phyloP scores from a whole-genome alignment of 2,113 vertebrate genomes.

The Cricetomys ansorgei region DNA sequence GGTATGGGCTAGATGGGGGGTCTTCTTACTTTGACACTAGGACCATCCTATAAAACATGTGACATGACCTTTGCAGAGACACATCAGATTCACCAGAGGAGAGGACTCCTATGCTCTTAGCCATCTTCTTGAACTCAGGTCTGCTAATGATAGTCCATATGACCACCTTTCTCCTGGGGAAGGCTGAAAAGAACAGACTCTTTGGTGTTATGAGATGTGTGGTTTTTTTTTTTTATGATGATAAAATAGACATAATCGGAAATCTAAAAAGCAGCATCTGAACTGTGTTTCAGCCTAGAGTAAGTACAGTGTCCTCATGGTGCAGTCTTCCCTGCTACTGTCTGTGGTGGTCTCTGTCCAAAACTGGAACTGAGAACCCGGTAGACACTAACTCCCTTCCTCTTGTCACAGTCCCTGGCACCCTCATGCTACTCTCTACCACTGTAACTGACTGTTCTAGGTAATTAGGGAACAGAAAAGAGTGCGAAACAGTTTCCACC shows the following conservation, averaged over 20 bases:
- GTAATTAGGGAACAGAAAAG: neutral
- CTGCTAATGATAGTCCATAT: too few relatives aligned
- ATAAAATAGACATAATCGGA: neutral
- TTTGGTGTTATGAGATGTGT: too few relatives aligned
- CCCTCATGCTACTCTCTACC: neutral
- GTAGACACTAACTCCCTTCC: rapidly evolving
- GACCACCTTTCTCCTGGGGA: too few relatives aligned
- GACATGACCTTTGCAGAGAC: neutral
- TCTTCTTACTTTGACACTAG: neutral
- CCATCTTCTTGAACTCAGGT: neutral
- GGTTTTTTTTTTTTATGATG: neutral
- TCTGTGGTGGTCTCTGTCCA: neutral
- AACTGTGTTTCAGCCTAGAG: neutral
- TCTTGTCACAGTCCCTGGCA: neutral
- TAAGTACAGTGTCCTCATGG: neutral
- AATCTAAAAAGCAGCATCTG: neutral
- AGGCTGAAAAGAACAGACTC: neutral
- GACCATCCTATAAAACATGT: too few relatives aligned
- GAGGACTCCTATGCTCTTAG: neutral
- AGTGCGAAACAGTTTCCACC: neutral
- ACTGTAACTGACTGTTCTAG: neutral
- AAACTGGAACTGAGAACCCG: neutral
- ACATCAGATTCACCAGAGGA: too few relatives aligned
- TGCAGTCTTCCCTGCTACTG: rapidly evolving
- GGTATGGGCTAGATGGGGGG: too few relatives aligned